Evolutionary conservation across 2,888 invertebrate species (phyloP).

Genomic region (Ichneumon xanthorius): DNA sequence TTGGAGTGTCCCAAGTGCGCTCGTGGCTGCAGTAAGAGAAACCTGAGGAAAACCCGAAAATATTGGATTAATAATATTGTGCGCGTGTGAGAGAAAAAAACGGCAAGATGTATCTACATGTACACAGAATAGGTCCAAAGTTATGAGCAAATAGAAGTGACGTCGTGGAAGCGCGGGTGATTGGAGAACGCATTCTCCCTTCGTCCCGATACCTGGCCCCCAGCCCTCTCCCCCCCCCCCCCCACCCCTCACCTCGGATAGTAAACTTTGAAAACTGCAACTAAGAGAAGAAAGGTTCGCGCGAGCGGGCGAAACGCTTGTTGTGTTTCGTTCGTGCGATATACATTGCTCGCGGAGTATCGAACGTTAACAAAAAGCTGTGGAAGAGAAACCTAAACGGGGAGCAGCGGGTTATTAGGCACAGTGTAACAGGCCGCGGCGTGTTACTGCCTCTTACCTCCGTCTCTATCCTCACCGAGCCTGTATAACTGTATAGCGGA

Average conservation of each 20-base stretch:
- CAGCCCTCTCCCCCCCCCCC: not conserved
- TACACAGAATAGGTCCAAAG: not conserved
- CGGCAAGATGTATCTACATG: not conserved
- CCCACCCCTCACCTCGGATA: not conserved
- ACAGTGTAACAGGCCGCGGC: conserved; percentile 14
- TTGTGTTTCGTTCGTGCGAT: not conserved
- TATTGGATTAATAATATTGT: not conserved
- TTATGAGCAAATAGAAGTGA: conserved; percentile 17
- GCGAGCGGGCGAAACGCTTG: not conserved
- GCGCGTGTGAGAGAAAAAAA: conserved; percentile 17
- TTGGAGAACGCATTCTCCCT: conserved; percentile 17
- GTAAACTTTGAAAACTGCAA: conserved; percentile 35
- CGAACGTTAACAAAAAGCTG: not conserved
- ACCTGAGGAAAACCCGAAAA: not conserved
- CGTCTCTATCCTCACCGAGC: not conserved
- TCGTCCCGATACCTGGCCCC: not conserved
- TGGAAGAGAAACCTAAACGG: conserved; percentile 2
- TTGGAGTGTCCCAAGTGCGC: not conserved
- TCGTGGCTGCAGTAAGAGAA: conserved; percentile 15
- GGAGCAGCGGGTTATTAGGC: conserved; percentile 5
- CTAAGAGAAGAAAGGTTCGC: not conserved
- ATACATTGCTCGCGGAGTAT: not conserved
- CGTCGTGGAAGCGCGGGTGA: conserved; percentile 20
- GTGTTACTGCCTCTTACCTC: not conserved
- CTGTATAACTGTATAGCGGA: conserved; percentile 1